These are phyloP conservation scores for Drosophila willistoni DNA, from an alignment of 1,140 invertebrate genomes.

Conservation along the genomic window DNA sequence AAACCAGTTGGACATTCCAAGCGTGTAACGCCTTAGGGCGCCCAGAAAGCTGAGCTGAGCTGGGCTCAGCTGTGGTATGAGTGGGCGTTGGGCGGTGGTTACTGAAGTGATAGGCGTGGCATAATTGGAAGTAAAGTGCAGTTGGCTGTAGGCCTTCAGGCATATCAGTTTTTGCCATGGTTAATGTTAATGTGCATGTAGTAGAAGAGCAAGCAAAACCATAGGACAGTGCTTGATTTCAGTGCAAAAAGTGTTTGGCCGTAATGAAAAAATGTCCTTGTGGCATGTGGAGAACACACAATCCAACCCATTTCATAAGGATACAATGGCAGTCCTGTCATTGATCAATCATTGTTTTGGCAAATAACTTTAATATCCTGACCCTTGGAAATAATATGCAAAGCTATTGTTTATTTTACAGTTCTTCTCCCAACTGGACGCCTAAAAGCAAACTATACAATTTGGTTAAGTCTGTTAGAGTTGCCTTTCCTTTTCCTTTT, in stretches of 20 bases:
- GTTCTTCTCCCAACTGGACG: no score
- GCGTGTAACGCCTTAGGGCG: slow-evolving; percentile 34
- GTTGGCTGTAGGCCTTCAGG: slow-evolving; percentile 56
- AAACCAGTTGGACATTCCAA: slow-evolving; percentile 45
- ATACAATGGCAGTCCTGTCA: no score
- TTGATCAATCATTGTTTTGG: no score
- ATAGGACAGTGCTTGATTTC: slow-evolving; percentile 10
- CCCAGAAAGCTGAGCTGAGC: not conserved
- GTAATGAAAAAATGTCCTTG: not conserved
- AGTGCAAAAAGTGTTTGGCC: slow-evolving; percentile 1
- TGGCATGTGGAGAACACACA: no score
- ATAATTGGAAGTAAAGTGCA: slow-evolving; percentile 60
- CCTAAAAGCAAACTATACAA: no score
- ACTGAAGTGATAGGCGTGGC: not conserved
- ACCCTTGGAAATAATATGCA: no score
- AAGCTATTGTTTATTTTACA: no score
- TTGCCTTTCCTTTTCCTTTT: no score
- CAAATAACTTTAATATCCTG: no score
- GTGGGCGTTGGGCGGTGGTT: not conserved
- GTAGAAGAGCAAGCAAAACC: not conserved
- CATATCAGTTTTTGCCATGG: slow-evolving; percentile 6
- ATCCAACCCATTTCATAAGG: no score
- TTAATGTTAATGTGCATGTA: slow-evolving; percentile 15
- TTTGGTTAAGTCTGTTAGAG: no score
- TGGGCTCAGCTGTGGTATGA: not conserved